Base-by-base conservation (phyloP, 2,797 vertebrate genomes). In the Podarcis siculus region DNA sequence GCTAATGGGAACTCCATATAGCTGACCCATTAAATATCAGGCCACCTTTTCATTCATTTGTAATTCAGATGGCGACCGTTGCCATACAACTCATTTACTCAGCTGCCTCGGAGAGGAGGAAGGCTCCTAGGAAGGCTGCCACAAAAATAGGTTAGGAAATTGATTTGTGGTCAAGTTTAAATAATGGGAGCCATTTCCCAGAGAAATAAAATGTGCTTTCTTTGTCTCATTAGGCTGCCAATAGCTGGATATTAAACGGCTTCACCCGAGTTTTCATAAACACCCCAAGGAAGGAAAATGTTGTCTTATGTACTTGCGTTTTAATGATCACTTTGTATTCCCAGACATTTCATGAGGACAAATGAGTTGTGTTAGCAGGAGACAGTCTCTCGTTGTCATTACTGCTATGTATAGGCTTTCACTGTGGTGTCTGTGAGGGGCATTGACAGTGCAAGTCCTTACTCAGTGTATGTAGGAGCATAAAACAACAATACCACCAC, bases 291-390 rank as follows among this genome's bases (percentile, higher is more conserved):
- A 80, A 89, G 85, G 86, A 85, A 91, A 89, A 61, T 30, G 81
- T 81, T 71, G 55, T 49, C 84, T 71, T 71, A 3, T 2, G 69
- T 42, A 73, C 81, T 3, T 71, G 0, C 45, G 81, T 67, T n/a
- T 61, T 76, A 42, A 9, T 27, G n/a, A 73, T 89, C 2, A 3
- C 76, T 87, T 86, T 23, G 39, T 66, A 15, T 83, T 90, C 72
- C 79, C 9, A 77, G 15, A 2, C 1, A 13, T 35, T 79, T n/a
- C 37, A 35, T 69, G 78, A 76, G 42, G 86, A 91, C 86, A 91
- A 89, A 87, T 55, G 83, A 88, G 89, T 83, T 90, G 86, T 76
- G 76, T 77, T 85, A 88, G 88, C 72, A 81, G 90, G 77, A 86
- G 72, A 37, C 2, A 32, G 82, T 49, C 66, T 64, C 86, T 58